phyloP scores from a whole-genome alignment of 2,113 vertebrate species.

The Bufo bufo region DNA sequence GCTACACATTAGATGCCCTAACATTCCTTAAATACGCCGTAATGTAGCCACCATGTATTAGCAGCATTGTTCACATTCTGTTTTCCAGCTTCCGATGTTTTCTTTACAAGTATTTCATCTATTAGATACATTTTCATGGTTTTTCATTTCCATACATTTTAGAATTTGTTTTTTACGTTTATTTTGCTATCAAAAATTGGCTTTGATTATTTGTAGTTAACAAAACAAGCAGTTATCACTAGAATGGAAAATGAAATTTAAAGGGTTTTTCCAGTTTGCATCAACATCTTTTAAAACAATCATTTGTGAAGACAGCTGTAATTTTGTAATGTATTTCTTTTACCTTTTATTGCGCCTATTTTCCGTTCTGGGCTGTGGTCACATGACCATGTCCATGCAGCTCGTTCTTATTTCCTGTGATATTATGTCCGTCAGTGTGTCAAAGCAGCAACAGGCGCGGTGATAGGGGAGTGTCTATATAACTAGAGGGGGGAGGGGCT shows the following conservation, averaged over 20 bases:
- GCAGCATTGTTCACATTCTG: neutral
- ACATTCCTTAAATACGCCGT: neutral
- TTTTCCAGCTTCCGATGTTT: neutral
- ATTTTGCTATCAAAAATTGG: neutral
- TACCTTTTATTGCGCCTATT: too few relatives aligned
- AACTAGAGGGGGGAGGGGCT: too few relatives aligned
- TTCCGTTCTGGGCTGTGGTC: too few relatives aligned
- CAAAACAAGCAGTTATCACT: neutral
- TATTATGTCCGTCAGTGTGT: too few relatives aligned
- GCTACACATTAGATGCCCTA: slow-evolving; percentile 14
- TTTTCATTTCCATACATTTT: neutral
- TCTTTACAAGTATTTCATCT: neutral
- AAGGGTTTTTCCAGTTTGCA: too few relatives aligned
- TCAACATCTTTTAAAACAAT: too few relatives aligned
- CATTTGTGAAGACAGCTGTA: too few relatives aligned
- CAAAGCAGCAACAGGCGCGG: too few relatives aligned
- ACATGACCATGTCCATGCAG: too few relatives aligned
- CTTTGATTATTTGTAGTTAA: neutral
- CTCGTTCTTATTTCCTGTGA: too few relatives aligned
- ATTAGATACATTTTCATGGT: neutral
- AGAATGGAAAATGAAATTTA: neutral
- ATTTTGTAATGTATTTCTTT: too few relatives aligned
- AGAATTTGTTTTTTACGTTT: neutral
- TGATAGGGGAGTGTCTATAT: too few relatives aligned
- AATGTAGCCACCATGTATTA: neutral